Evolutionary conservation across 2,888 invertebrate genomes (phyloP).

Genomic region (Pammene fasciana): DNA sequence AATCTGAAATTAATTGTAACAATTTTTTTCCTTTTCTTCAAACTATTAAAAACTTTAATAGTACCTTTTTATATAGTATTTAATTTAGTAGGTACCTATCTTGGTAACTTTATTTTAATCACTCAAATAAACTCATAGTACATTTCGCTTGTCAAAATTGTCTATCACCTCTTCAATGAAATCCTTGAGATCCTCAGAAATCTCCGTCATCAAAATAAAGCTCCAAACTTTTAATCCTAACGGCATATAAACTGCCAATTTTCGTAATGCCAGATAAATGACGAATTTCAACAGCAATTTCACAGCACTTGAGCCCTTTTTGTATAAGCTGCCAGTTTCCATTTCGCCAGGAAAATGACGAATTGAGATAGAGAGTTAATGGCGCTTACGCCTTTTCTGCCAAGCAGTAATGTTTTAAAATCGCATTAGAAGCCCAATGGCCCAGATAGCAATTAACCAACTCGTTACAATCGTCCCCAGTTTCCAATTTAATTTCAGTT

Average conservation of each 20-base stretch:
- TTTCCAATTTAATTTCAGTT: conserved; percentile 35
- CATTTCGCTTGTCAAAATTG: neutral
- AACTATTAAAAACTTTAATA: too few relatives aligned
- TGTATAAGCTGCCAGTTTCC: neutral
- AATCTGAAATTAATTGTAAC: too few relatives aligned
- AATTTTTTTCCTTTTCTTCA: too few relatives aligned
- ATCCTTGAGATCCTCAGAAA: neutral
- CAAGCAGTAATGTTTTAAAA: conserved; percentile 15
- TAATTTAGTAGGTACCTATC: too few relatives aligned
- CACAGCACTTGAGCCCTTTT: neutral
- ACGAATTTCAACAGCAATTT: too few relatives aligned
- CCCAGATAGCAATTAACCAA: conserved; percentile 25
- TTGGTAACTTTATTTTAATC: neutral
- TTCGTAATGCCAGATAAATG: neutral
- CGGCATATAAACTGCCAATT: conserved; percentile 9
- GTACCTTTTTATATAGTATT: too few relatives aligned
- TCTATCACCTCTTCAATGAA: neutral
- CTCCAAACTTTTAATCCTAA: conserved; percentile 17
- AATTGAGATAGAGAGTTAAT: too few relatives aligned
- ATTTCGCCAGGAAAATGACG: neutral
- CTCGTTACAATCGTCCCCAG: conserved; percentile 21
- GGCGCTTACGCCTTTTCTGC: neutral
- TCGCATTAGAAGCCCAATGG: conserved; percentile 31
- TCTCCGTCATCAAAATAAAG: conserved; percentile 3
- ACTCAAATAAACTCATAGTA: neutral